Percentiles rank a stretch among this genome's conserved stretches.
phyloP scores from a whole-genome alignment of 2,797 vertebrate genomes.

The Periparus ater region DNA sequence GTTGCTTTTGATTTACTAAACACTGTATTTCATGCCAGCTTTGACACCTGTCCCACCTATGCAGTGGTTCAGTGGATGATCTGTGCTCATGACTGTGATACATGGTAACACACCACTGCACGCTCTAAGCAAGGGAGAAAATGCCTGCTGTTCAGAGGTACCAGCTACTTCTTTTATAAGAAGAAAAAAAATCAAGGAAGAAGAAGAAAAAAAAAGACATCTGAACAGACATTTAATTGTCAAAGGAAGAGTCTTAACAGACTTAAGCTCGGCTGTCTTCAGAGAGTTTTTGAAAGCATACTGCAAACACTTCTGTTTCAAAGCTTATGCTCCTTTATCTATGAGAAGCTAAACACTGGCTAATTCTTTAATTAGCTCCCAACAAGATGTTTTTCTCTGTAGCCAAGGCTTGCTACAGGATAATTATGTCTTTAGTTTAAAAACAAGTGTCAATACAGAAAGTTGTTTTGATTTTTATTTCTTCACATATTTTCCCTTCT shows the following conservation, averaged over 20 bases:
- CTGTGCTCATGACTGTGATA: background rate
- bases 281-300: slow-evolving; percentile 56
- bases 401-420: slow-evolving; percentile 3
- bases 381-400: slow-evolving; percentile 13
- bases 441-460: slow-evolving; percentile 46
- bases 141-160: background rate
- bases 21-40: background rate
- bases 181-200: background rate
- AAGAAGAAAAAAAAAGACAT: background rate
- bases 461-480: slow-evolving; percentile 31
- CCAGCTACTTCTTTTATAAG: background rate
- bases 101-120: rapidly evolving
- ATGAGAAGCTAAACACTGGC: slow-evolving; percentile 23
- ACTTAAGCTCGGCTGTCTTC: slow-evolving; percentile 41
- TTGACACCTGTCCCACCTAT: background rate
- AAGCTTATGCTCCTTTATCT: slow-evolving; percentile 55
- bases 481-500: background rate
- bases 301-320: slow-evolving; percentile 44
- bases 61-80: background rate
- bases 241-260: slow-evolving; percentile 46
- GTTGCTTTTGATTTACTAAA: background rate
- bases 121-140: background rate
- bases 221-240: slow-evolving; percentile 38
- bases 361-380: slow-evolving; percentile 64
- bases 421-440: slow-evolving; percentile 40